These are phyloP conservation scores for Magallana nippona DNA, from an alignment of 2,888 invertebrate genomes.

Conservation along the genomic window DNA sequence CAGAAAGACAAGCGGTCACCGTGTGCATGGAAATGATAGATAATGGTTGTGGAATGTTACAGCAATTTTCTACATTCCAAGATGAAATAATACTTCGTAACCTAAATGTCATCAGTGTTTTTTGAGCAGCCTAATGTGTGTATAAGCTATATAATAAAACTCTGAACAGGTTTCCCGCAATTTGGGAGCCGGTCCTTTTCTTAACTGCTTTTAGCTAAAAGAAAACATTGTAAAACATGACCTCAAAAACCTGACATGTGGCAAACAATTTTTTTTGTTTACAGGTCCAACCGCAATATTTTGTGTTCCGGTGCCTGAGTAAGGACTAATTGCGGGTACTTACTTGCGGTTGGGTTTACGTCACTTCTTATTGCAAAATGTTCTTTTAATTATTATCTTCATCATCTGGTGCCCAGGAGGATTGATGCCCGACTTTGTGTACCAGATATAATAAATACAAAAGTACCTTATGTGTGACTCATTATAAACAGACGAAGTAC, in stretches of 20 bases:
- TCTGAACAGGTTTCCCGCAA: no score
- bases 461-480: constrained; percentile 2
- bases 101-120: no score
- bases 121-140: no score
- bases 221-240: not conserved
- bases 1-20: not conserved
- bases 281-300: not conserved
- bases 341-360: not conserved
- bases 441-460: constrained; percentile 7
- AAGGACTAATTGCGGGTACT: not conserved
- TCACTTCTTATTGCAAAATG: not conserved
- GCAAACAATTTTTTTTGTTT: not conserved
- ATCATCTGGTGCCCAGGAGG: not conserved
- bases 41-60: not conserved
- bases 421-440: not conserved
- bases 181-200: no score
- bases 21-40: not conserved
- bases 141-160: no score
- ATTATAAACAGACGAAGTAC: not conserved
- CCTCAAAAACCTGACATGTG: not conserved
- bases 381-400: not conserved
- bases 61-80: not conserved
- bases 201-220: not conserved
- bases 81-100: no score
- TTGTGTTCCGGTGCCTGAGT: not conserved